Evolutionary conservation across 2,113 vertebrate species (phyloP), one percentile per base, ranked within the genome.

Genomic region (Oryzias javanicus): DNA sequence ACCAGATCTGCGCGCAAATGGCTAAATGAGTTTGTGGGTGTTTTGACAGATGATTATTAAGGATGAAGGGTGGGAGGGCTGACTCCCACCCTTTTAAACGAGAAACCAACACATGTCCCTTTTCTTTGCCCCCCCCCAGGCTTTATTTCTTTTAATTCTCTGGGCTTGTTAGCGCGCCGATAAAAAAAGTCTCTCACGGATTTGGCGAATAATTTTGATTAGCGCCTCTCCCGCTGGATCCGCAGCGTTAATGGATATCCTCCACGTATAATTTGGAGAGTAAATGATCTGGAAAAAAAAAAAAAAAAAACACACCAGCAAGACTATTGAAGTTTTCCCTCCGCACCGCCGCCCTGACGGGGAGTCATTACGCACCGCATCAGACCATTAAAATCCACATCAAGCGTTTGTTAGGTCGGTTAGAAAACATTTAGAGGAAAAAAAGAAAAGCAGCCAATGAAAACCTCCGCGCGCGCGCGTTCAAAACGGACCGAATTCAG

Each of bases 41-140:
- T 94, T 91, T 91, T 93, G 90, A 93, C 91, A 91, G 89, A 91
- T 91, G 89, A 92, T 92, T 92, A 92, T 90, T 85, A 79, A 80
- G 89, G 73, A 82, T 86, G 81, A 85, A 89, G 81, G 86, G 88
- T 87, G 84, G 89, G 84, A 76, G 88, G 89, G 87, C 81, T 89
- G 88, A 90, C 86, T 84, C 85, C 78, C 79, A 77, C 77, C 83
- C 85, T 90, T 91, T 91, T 89, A 92, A 90, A 89, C 81, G 67
- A 88, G 86, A 82, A n/a, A 75, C 81, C 84, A 87, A 84, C 79
- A 81, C 76, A 79, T 67, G 55, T 60, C 77, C 70, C 72, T 79
- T 83, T 81, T 80, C 72, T 82, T 72, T 74, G 74, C 70, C 25
- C 25, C 25, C 35, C 55, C 27, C 14, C 18, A 44, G 67, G 25